Base-by-base conservation (phyloP, 2,888 invertebrate species). In the Coelogynopora nodosa region DNA sequence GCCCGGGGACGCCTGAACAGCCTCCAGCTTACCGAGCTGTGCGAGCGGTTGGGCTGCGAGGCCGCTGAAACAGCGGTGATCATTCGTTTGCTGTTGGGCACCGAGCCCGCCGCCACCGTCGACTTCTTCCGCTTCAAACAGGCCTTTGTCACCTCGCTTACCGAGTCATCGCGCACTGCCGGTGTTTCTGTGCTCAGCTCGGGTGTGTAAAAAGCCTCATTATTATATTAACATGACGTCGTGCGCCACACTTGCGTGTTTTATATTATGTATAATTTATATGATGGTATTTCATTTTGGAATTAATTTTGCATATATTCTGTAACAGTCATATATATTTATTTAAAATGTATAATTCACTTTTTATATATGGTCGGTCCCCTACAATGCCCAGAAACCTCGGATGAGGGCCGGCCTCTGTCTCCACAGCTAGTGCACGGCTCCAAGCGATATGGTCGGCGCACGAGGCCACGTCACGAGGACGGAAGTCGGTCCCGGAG, bases 371-470 rank as follows among this genome's bases (percentile, higher is more conserved):
- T n/a, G n/a, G n/a, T n/a, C n/a, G n/a, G n/a, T n/a, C n/a, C n/a
- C n/a, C n/a, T n/a, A n/a, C n/a, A n/a, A n/a, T n/a, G n/a, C 5
- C 2, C 74, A 74, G 74, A 74, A 74, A 74, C 74, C 23, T 74
- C 74, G 74, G 74, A 74, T 74, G 74, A 74, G 2, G 74, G 74
- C 23, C 74, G 74, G 74, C 23, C 74, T 5, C 5, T 74, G 28
- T 85, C 85, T n/a, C 87, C 87, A 0, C 86, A 85, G 30, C 84
- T 87, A 31, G 84, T 87, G 13, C 28, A 67, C 23, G 86, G 85
- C 27, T 80, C 30, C 30, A 87, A 87, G 67, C 81, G 81, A 13
- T 87, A 87, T 67, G 87, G 87, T 29, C 84, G 87, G 10, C 74
- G 86, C 26, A 84, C 87, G n/a, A 80, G 67, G 27, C 87, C 87